phyloP scores from a whole-genome alignment of 2,113 vertebrate species.

The Malurus elegans region DNA sequence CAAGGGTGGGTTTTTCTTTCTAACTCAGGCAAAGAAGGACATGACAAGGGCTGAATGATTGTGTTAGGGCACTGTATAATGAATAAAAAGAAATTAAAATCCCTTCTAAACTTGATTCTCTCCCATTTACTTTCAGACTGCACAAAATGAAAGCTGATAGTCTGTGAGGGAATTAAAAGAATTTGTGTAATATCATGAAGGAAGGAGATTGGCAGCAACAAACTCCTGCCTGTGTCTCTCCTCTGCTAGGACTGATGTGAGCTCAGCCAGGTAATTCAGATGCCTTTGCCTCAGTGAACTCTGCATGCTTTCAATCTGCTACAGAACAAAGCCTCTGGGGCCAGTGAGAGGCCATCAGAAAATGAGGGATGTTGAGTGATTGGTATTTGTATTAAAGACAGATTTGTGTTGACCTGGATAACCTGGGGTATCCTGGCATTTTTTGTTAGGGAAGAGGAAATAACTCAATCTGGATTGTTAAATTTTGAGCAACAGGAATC shows the following conservation, averaged over 20 bases:
- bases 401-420: background rate
- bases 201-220: too few species aligned
- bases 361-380: background rate
- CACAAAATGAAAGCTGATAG: background rate
- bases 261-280: too few species aligned
- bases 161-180: background rate
- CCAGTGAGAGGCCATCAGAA: too few species aligned
- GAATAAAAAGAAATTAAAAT: background rate
- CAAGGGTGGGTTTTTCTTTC: background rate
- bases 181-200: background rate
- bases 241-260: too few species aligned
- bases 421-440: background rate
- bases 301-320: too few species aligned
- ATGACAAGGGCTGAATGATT: background rate
- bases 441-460: background rate
- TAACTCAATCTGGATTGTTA: too few species aligned
- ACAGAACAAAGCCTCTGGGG: too few species aligned
- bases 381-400: background rate
- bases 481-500: too few species aligned
- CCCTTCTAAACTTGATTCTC: background rate
- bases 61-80: background rate
- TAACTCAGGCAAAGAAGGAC: background rate
- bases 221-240: too few species aligned
- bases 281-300: too few species aligned
- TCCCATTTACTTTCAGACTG: background rate